A percentile compares a stretch with the other conserved stretches of the same genome.
Evolutionary conservation across 1,140 invertebrate genomes (phyloP).

Genomic region (Panulirus ornatus): DNA sequence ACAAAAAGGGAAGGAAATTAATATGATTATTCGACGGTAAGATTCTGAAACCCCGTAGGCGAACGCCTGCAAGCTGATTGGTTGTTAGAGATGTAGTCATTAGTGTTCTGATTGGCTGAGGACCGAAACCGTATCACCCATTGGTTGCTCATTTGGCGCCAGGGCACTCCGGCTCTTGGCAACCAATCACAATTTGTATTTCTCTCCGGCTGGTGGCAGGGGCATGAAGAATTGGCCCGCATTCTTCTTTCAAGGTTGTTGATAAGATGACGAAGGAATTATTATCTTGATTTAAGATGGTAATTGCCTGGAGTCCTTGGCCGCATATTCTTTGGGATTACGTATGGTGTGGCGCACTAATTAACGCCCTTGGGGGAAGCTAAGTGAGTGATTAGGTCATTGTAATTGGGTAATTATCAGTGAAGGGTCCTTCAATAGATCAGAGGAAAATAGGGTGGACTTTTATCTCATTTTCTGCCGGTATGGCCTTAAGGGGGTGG

Average conservation of each 20-base stretch:
- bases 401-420: constrained; percentile 59
- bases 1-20: not conserved
- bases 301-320: constrained; percentile 64
- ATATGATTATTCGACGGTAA: not conserved
- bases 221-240: constrained; percentile 61
- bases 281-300: constrained; percentile 71
- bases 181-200: constrained; percentile 56
- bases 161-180: constrained; percentile 6
- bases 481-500: not conserved
- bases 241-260: constrained; percentile 70
- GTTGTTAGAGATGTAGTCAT: constrained; percentile 55
- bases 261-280: constrained; percentile 71
- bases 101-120: constrained; percentile 52
- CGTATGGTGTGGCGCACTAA: constrained; percentile 67
- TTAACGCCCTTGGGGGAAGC: constrained; percentile 57
- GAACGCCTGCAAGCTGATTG: constrained; percentile 32
- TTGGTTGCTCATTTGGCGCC: constrained; percentile 67
- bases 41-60: not conserved
- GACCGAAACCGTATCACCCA: constrained; percentile 29
- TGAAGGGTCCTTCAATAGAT: constrained; percentile 30
- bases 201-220: constrained; percentile 39
- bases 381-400: constrained; percentile 66
- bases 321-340: constrained; percentile 57
- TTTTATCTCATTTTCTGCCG: not conserved
- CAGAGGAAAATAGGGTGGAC: not conserved